phyloP scores from a whole-genome alignment of 2,888 invertebrate species.

The Latrodectus elegans region DNA sequence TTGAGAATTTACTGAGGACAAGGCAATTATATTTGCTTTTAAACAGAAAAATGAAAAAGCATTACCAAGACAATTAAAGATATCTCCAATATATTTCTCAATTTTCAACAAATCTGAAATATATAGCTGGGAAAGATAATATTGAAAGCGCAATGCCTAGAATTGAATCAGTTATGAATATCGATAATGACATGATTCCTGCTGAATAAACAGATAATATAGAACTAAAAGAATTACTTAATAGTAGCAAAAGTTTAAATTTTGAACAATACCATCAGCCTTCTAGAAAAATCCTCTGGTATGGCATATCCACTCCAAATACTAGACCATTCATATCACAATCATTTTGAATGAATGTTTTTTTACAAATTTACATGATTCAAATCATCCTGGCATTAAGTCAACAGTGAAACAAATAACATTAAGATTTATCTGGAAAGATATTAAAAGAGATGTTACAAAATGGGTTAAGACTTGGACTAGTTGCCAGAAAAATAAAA shows the following conservation, averaged over 20 bases:
- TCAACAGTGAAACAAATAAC: neutral
- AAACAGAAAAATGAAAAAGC: conserved; percentile 69
- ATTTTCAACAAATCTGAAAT: conserved; percentile 72
- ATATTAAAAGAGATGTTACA: neutral
- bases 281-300: neutral
- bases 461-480: neutral
- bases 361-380: neutral
- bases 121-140: neutral
- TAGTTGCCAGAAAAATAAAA: neutral
- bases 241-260: neutral
- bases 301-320: neutral
- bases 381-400: neutral
- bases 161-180: neutral
- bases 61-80: conserved; percentile 71
- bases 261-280: neutral
- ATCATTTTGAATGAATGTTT: neutral
- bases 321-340: conserved; percentile 12
- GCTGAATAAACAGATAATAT: neutral
- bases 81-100: conserved; percentile 73
- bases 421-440: neutral
- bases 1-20: conserved; percentile 17
- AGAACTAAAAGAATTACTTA: conserved; percentile 6
- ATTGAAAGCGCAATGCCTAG: neutral
- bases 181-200: conserved; percentile 1
- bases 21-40: conserved; percentile 72